Percentiles rank a stretch among this genome's conserved stretches.
phyloP scores from a whole-genome alignment of 2,888 invertebrate species.

The Dysmachus trigonus region DNA sequence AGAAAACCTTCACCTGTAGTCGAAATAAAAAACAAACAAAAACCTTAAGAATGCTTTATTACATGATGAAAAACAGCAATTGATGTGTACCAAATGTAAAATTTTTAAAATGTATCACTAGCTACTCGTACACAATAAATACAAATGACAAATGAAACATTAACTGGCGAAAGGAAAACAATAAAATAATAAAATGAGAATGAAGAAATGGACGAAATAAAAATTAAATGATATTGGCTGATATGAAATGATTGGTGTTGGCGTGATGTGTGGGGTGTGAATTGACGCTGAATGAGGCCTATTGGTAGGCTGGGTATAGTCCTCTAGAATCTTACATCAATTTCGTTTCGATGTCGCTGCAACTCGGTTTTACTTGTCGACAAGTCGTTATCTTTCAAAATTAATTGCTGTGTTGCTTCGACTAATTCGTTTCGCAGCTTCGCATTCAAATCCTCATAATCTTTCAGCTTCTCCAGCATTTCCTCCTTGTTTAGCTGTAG shows the following conservation, averaged over 20 bases:
- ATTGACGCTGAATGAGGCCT: neutral
- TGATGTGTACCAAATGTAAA: constrained; percentile 21
- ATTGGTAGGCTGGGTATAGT: neutral
- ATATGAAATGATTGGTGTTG: constrained; percentile 15
- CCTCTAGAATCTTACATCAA: constrained; percentile 66
- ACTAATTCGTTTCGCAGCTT: constrained; percentile 68
- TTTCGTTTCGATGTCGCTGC: constrained; percentile 68
- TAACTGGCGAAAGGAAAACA: neutral
- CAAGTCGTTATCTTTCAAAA: constrained; percentile 67
- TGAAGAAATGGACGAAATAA: neutral
- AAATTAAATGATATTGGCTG: neutral
- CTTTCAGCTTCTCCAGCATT: constrained; percentile 66
- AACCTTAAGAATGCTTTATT: constrained; percentile 22
- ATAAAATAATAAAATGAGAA: neutral
- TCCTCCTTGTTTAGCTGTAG: constrained; percentile 64
- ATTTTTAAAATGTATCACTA: constrained; percentile 3
- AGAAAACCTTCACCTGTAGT: neutral
- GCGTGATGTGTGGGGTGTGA: neutral
- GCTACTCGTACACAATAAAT: constrained; percentile 20
- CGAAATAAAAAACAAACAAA: neutral
- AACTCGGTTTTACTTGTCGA: constrained; percentile 67
- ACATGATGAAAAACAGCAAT: constrained; percentile 9
- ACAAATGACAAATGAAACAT: constrained; percentile 3
- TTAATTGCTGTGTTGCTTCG: constrained; percentile 67
- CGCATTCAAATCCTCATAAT: constrained; percentile 68